phyloP scores from a whole-genome alignment of 2,797 vertebrate genomes.

The Cygnus olor region DNA sequence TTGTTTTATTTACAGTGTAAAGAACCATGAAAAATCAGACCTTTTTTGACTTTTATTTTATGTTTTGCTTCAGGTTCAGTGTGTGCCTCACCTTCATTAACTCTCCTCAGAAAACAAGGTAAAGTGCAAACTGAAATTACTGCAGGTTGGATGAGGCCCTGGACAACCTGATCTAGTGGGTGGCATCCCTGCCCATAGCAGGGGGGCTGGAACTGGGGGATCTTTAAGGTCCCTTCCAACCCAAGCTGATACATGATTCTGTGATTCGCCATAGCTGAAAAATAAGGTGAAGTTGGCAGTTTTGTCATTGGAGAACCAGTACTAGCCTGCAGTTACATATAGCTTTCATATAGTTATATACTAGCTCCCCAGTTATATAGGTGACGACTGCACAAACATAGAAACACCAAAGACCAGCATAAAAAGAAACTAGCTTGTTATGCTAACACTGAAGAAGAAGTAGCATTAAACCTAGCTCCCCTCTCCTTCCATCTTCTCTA shows the following conservation, averaged over 20 bases:
- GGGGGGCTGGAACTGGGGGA: no score
- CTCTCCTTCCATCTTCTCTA: slow-evolving; percentile 9
- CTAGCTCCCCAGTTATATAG: not conserved
- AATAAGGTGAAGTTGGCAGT: not conserved
- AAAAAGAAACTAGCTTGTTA: not conserved
- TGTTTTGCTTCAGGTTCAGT: not conserved
- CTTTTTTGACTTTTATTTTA: not conserved
- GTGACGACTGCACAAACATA: not conserved
- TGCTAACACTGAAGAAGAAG: not conserved
- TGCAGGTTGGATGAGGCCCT: no score
- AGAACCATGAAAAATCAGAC: not conserved
- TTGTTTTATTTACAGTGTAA: not conserved
- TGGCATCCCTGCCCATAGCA: no score
- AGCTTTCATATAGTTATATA: not conserved
- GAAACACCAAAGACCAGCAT: not conserved
- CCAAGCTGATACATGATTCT: no score
- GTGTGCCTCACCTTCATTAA: not conserved
- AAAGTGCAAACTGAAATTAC: not conserved
- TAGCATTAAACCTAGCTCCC: not conserved
- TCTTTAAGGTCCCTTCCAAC: no score
- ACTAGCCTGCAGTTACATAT: not conserved
- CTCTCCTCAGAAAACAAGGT: not conserved
- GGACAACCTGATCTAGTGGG: no score
- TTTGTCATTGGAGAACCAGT: not conserved
- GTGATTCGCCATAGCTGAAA: not conserved